Evolutionary conservation across 2,888 invertebrate species (phyloP), one percentile per base, ranked within the genome.

Genomic region (Ophion ventricosus): DNA sequence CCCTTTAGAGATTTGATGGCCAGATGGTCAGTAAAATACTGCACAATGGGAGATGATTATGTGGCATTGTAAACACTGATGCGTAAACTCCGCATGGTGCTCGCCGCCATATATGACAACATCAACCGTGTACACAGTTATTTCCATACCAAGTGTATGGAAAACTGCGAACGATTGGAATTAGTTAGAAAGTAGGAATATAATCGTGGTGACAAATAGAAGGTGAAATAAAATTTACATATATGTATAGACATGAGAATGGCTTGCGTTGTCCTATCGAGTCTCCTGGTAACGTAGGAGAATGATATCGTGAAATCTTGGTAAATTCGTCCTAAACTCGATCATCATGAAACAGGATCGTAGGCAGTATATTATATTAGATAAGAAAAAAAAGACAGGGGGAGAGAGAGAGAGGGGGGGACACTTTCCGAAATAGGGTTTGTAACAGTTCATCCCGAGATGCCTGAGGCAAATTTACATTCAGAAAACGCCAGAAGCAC

Each of bases 131-230:
- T 40, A 56, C 40, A 25, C 56, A 72, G 57, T 69, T 49, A 57
- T 43, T 26, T 25, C 23, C 7, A 64, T 35, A 25, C 54, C 5
- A 67, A 77, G 63, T 40, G 67, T 57, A 23, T 76, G 43, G 83
- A 73, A 76, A 84, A 84, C 69, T 80, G 63, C 77, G 81, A 82
- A 80, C 84, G 88, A 87, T 88, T 88, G 83, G 87, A 85, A 89
- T 89, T 87, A 89, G 87, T 89, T 89, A 82, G 85, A 86, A 88
- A 88, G 87, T 88, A 88, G 85, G 87, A 88, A 89, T 89, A 88
- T 89, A 87, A 88, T 88, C 25, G 59, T 54, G 40, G 17, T 25
- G 40, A 54, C 56, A 63, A 29, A 29, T 3, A 29, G 56, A 23
- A 23, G 69, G 14, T 29, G 43, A 17, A 69, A 14, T 40, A 43